Percentiles rank a stretch among this genome's conserved stretches.
Conservation (phyloP, 2,888 invertebrate genomes). For the Mayetiola destructor region DNA sequence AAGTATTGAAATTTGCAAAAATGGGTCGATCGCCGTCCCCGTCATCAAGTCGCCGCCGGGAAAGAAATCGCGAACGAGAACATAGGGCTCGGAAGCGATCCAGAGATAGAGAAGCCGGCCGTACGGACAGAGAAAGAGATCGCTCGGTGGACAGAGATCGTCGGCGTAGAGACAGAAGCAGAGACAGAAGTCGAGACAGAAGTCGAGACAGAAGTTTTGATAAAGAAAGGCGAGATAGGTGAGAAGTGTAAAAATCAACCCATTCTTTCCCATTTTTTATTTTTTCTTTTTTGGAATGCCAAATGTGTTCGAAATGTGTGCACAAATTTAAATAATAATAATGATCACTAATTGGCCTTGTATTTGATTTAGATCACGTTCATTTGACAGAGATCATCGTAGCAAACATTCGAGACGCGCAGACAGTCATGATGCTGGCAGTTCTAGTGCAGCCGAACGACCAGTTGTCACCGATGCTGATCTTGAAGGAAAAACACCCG, state of each 20-base stretch:
- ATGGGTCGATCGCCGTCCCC: conserved; percentile 16
- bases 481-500: conserved; percentile 76
- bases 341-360: too few species aligned
- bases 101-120: neutral
- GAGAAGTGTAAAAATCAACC: neutral
- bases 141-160: neutral
- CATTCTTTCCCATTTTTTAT: too few species aligned
- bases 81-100: conserved; percentile 1
- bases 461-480: conserved; percentile 66
- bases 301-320: too few species aligned
- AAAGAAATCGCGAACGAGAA: conserved; percentile 9
- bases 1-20: too few species aligned
- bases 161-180: neutral
- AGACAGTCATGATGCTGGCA: conserved; percentile 18
- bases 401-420: conserved; percentile 16
- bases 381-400: conserved; percentile 20
- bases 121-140: neutral
- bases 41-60: neutral
- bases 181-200: neutral
- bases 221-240: neutral
- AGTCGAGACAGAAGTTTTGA: neutral
- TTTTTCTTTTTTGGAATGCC: too few species aligned
- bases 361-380: conserved; percentile 22
- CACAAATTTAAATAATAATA: too few species aligned
- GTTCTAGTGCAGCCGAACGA: conserved; percentile 34